A percentile compares a stretch with the other conserved stretches of the same genome.
These are phyloP conservation scores for Callimorpha dominula DNA, from an alignment of 2,888 invertebrate species.

Conservation along the genomic window DNA sequence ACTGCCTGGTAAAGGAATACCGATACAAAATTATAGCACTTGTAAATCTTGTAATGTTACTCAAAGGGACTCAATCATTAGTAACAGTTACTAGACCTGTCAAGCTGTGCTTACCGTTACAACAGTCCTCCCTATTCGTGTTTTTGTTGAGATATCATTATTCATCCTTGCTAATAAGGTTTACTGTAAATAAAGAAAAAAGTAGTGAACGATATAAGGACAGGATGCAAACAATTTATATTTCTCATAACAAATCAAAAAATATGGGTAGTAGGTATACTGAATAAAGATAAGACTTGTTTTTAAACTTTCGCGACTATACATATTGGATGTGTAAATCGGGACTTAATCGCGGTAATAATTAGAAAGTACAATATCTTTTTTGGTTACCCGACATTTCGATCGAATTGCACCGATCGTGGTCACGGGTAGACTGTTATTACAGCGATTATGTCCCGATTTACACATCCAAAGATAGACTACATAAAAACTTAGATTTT, in stretches of 20 bases:
- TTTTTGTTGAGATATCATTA: background rate
- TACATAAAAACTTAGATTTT: too few relatives aligned
- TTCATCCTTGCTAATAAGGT: background rate
- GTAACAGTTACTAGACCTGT: background rate
- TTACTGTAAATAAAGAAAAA: background rate
- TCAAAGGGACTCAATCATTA: background rate
- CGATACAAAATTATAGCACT: background rate
- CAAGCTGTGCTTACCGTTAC: slow-evolving; percentile 3
- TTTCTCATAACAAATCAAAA: background rate
- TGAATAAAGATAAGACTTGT: too few relatives aligned
- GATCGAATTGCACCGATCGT: too few relatives aligned
- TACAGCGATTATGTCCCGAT: too few relatives aligned
- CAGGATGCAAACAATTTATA: background rate
- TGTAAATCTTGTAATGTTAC: background rate
- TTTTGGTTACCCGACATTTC: too few relatives aligned
- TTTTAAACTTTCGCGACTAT: too few relatives aligned
- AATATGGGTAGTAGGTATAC: background rate
- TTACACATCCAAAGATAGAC: too few relatives aligned
- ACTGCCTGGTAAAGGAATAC: background rate
- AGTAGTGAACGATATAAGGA: background rate
- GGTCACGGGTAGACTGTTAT: too few relatives aligned
- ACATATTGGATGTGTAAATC: too few relatives aligned
- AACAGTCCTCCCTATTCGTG: background rate
- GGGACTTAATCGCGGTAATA: too few relatives aligned
- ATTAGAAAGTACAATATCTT: too few relatives aligned